Base-by-base conservation (phyloP, 2,113 vertebrate genomes). In the Steatornis caripensis region DNA sequence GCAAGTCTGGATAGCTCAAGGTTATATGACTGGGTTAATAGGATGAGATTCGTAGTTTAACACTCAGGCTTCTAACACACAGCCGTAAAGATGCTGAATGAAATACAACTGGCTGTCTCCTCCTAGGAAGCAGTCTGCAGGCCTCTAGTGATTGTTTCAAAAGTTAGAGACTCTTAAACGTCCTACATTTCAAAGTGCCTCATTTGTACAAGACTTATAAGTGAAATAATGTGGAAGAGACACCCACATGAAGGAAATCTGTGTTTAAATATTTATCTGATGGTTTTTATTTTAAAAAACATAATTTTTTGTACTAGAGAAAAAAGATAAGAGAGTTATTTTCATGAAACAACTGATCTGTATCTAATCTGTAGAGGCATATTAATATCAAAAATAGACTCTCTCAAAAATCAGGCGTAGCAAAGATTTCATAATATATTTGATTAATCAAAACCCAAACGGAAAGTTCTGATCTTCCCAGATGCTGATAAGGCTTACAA, bases 21-120 rank as follows among this genome's bases (percentile, higher is more conserved):
- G 97, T 98, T 97, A 97, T 90, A 95, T 90, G 89, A 85, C 86
- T 95, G 94, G 95, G 94, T 97, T 98, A 97, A 98, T 87, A 92
- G 92, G 66, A 97, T 97, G 89, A 97, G 94, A 97, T 97, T 95
- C 70, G 58, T 96, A 79, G 93, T 94, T 96, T 96, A 97, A 89
- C 84, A 86, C 95, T 93, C 95, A 94, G 77, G 79, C 88, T 97
- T 96, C 97, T 98, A 97, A 97, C 90, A 96, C 60, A 51, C 32
- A 96, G 87, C 84, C 95, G 96, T 97, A 97, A 97, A 96, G 92
- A 85, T 12, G 19, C 72, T 81, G 96, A 96, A 91, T 97, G 93
- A 97, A 98, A 97, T 97, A 97, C 62, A 96, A 74, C 68, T n/a
- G 60, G 17, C 95, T 96, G 68, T 83, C 84, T 97, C 87, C 60